Evolutionary conservation across 2,113 vertebrate genomes (phyloP).

Genomic region (Xyliphius kryptos): DNA sequence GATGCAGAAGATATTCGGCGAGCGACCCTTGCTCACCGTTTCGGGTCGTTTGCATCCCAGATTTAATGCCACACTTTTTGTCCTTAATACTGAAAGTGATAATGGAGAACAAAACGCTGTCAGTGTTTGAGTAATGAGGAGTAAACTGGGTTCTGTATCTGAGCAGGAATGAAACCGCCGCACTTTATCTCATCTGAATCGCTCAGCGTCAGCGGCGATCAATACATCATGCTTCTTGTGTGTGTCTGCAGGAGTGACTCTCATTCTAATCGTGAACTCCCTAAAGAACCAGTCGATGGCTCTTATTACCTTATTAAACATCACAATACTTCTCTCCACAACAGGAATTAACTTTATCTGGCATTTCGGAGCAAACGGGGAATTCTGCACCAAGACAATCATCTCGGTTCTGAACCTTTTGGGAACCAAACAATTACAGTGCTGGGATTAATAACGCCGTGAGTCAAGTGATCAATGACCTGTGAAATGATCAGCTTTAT

Average conservation of each 20-base stretch:
- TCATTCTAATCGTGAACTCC: not conserved
- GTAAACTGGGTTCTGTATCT: not conserved
- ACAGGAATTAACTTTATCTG: constrained; percentile 5
- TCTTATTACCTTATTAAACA: constrained; percentile 19
- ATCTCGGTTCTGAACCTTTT: too few relatives aligned
- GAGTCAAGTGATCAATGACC: not conserved
- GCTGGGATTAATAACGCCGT: not conserved
- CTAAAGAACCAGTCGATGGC: constrained; percentile 9
- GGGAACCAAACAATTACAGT: too few relatives aligned
- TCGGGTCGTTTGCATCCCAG: too few relatives aligned
- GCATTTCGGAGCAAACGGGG: too few relatives aligned
- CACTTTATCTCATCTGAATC: not conserved
- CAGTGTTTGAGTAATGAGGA: constrained; percentile 20
- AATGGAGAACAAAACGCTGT: too few relatives aligned
- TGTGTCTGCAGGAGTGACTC: not conserved
- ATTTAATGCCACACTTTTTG: too few relatives aligned
- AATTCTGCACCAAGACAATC: not conserved
- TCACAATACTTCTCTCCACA: not conserved
- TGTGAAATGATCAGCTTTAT: not conserved
- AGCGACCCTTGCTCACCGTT: too few relatives aligned
- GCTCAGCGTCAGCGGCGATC: not conserved
- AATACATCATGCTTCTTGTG: not conserved
- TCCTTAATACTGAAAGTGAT: too few relatives aligned
- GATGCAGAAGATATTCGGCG: too few relatives aligned
- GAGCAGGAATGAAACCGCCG: not conserved